Conservation (phyloP, 2,888 invertebrate species). For the Chrysodeixis includens region DNA sequence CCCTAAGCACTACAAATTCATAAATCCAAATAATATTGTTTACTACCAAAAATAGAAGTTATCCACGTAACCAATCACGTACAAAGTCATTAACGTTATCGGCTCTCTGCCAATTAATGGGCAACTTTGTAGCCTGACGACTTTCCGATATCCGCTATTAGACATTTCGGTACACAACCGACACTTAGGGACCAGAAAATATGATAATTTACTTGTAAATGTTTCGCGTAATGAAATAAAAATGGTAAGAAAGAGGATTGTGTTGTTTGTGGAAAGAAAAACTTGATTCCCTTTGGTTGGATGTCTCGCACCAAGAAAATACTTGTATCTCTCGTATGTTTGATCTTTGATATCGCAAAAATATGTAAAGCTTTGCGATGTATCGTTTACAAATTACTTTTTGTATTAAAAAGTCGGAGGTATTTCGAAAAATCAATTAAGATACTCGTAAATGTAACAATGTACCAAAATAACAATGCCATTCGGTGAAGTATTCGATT, state of each 20-base stretch:
- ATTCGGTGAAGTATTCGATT: too few relatives aligned
- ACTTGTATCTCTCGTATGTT: not conserved
- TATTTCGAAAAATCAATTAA: too few relatives aligned
- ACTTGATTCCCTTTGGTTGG: not conserved
- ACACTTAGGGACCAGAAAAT: constrained; percentile 39
- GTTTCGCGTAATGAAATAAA: constrained; percentile 33
- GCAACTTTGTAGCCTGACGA: constrained; percentile 51
- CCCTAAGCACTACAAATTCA: not conserved
- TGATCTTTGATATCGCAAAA: too few relatives aligned
- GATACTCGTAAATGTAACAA: too few relatives aligned
- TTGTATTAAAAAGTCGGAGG: too few relatives aligned
- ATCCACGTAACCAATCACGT: constrained; percentile 30
- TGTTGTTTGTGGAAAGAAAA: not conserved
- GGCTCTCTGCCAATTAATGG: constrained; percentile 51
- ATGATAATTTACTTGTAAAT: constrained; percentile 52
- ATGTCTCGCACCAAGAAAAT: not conserved
- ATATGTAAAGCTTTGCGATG: too few relatives aligned
- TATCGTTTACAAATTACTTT: too few relatives aligned
- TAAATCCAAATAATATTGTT: constrained; percentile 20
- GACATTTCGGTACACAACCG: constrained; percentile 44
- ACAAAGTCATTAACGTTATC: constrained; percentile 51
- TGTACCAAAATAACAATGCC: too few relatives aligned
- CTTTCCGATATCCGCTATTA: constrained; percentile 64
- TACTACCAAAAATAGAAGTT: constrained; percentile 32
- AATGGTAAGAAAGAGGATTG: constrained; percentile 7